Base-by-base conservation (phyloP, 2,797 vertebrate species). In the Cossypha niveicapilla region DNA sequence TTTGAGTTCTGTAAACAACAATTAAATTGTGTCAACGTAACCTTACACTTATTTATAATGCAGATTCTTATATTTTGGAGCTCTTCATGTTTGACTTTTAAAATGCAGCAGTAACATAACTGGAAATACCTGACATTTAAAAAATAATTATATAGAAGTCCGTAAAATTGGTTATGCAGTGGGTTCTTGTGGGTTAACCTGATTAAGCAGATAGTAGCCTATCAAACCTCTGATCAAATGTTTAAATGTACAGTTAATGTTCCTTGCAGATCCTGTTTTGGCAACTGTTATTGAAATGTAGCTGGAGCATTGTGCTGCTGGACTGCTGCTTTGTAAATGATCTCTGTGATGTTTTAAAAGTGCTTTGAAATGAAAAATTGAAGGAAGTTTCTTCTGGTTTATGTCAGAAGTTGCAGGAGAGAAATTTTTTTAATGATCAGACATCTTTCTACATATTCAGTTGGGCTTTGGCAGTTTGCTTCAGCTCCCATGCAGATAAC, bases 361-460 rank as follows among this genome's bases (percentile, higher is more conserved):
- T 37, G 37, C 53, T 93, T 95, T 86, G 84, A 96, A 82, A 94
- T 77, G 42, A 74, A 89, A 89, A 94, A 91, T 61, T 42, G 27
- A 77, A 86, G 86, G 72, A 91, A 90, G 30, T 63, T 61, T 75
- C 41, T 83, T 76, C 71, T 93, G 68, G 56, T 85, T 6, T 66
- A 0, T 60, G 37, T 45, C 42, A 67, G 22, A 79, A 83, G 34
- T 48, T 53, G 24, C 41, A 61, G 35, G 27, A 60, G 39, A 51
- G 48, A 74, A 56, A 18, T 13, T 21, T 41, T 88, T 79, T 37
- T 34, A 24, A 10, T 71, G 32, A 22, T 42, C 21, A 12, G 60
- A 65, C 24, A 30, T 62, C 25, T 82, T 76, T 19, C 28, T 78
- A 6, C 18, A 0, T 32, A n/a, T 82, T 70, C 75, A 45, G 0